These are phyloP conservation scores for Muraenolepis orangiensis DNA, from an alignment of 2,797 vertebrate species.

Conservation along the genomic window DNA sequence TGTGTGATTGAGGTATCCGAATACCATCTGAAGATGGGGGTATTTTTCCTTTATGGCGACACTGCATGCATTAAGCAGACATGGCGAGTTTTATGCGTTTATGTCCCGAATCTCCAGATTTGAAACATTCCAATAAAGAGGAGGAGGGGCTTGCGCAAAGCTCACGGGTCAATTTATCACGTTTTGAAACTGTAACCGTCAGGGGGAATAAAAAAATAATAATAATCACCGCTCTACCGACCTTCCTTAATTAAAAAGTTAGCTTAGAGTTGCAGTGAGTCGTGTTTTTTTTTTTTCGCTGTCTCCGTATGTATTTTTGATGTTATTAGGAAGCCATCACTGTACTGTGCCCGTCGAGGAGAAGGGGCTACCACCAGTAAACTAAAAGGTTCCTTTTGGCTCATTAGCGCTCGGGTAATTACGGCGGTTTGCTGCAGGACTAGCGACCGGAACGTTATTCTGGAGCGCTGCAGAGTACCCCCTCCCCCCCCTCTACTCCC, in stretches of 20 bases:
- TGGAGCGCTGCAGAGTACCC: not conserved
- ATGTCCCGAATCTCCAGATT: conserved; percentile 39
- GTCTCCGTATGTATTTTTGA: too few species aligned
- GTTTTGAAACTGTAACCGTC: conserved; percentile 31
- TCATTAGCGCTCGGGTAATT: not conserved
- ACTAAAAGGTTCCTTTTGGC: not conserved
- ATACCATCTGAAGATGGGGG: conserved; percentile 41
- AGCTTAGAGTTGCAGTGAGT: conserved; percentile 1
- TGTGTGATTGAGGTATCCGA: conserved; percentile 41
- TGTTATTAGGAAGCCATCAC: too few species aligned
- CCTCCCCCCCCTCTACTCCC: not conserved
- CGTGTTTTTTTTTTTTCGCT: not conserved
- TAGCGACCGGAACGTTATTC: not conserved
- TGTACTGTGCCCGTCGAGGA: not conserved
- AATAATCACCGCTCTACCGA: conserved; percentile 30
- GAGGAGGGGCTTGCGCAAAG: not conserved
- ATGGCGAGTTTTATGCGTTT: conserved; percentile 47
- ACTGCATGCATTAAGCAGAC: conserved; percentile 53
- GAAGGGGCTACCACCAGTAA: not conserved
- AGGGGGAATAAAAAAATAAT: too few species aligned
- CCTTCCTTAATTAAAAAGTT: conserved; percentile 47
- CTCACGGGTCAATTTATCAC: conserved; percentile 44
- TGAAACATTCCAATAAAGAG: not conserved
- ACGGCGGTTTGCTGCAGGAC: not conserved
- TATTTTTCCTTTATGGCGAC: conserved; percentile 39